Base-by-base conservation (phyloP, 2,113 vertebrate genomes). In the Xyrauchen texanus region DNA sequence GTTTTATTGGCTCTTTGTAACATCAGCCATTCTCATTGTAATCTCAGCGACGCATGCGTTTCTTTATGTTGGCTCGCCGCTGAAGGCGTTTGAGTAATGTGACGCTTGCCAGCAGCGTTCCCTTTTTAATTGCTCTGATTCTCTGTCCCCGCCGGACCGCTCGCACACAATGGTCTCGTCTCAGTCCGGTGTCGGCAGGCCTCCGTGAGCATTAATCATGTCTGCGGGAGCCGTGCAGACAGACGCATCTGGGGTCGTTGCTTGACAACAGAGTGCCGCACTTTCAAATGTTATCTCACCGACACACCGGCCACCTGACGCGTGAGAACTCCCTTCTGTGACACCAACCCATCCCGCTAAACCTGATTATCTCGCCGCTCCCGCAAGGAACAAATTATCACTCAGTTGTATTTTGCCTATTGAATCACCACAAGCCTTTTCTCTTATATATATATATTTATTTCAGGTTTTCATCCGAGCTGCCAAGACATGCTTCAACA, bases 41-140 rank as follows among this genome's bases (percentile, higher is more conserved):
- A 79, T 83, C 65, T 74, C 16, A 53, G 70, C 75, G 76, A 79
- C 9, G 9, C 70, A 61, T 73, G 76, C 76, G 71, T 67, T 61
- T 42, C 67, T 76, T 81, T 47, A 81, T 47, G 57, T 64, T 44
- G 45, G 61, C 70, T 49, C 81, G n/a, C 34, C 7, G 10, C 81
- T 79, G 69, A 67, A 79, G 62, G 71, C 9, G 6, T 86, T 86
- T 72, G 72, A 81, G 83, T 63, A 85, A 89, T 86, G 86, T 78
- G 81, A 80, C 79, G 7, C 64, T 78, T 81, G 85, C 86, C 82
- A 87, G 85, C 53, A 53, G 69, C 79, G 71, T 84, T 69, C 71
- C 72, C 78, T 73, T 79, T 81, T 82, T 92, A 93, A 92, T 91
- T 91, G 83, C 78, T 83, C 85, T 49, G 86, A 77, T 47, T 83